Percentiles rank a stretch among this genome's conserved stretches.
These are phyloP conservation scores for Lethrus apterus DNA, from an alignment of 1,140 invertebrate species.

Conservation along the genomic window DNA sequence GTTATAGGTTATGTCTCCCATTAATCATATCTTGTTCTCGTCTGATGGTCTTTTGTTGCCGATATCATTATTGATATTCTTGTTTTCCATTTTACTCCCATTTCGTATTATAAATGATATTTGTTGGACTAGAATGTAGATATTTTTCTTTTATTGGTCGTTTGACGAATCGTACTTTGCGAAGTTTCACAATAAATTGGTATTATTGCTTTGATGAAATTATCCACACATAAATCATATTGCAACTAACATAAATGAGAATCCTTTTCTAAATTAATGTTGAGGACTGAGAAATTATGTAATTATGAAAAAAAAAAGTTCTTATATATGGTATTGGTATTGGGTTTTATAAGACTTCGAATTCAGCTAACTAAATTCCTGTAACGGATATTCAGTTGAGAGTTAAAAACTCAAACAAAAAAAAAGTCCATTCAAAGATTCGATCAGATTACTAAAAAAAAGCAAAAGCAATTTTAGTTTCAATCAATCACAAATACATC, in stretches of 20 bases:
- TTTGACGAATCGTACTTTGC: no score
- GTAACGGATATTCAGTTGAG: neutral
- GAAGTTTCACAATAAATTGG: no score
- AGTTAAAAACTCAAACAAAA: slow-evolving; percentile 7
- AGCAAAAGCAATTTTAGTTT: slow-evolving; percentile 29
- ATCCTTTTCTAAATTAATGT: no score
- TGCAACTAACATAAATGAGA: no score
- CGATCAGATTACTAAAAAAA: slow-evolving; percentile 15
- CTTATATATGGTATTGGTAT: neutral
- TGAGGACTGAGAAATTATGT: no score
- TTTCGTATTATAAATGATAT: slow-evolving; percentile 40
- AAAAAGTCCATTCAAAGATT: slow-evolving; percentile 7
- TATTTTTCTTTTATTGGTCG: slow-evolving; percentile 22
- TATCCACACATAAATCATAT: no score
- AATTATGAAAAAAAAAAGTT: neutral
- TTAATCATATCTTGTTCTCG: slow-evolving; percentile 38
- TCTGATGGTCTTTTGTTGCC: slow-evolving; percentile 26
- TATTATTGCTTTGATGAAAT: no score
- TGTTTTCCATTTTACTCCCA: slow-evolving; percentile 35
- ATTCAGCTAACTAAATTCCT: neutral
- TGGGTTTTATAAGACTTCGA: no score
- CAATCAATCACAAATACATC: slow-evolving; percentile 33
- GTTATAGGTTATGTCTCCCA: slow-evolving; percentile 35
- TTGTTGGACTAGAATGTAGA: slow-evolving; percentile 35
- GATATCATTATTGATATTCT: slow-evolving; percentile 39